These are phyloP conservation scores for Clunio marinus DNA, from an alignment of 2,888 invertebrate genomes.

Conservation along the genomic window DNA sequence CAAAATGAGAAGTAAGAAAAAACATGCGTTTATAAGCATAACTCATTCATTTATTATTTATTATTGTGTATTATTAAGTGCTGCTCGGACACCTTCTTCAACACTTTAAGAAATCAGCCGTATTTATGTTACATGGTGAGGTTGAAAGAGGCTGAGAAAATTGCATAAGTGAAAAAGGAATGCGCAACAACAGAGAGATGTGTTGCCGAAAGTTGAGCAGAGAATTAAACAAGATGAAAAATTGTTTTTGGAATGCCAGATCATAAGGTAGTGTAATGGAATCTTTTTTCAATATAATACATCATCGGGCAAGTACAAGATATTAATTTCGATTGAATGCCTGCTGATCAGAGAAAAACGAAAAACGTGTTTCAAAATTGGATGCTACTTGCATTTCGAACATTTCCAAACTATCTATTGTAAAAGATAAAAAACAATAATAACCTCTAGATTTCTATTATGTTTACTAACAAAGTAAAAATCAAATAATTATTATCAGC, in stretches of 20 bases:
- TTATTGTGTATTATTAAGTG: slow-evolving; percentile 39
- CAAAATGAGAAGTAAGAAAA: background rate
- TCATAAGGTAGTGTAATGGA: background rate
- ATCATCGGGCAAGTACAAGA: background rate
- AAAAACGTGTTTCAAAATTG: background rate
- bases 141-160: slow-evolving; percentile 35
- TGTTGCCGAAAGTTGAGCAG: slow-evolving; percentile 13
- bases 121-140: slow-evolving; percentile 25
- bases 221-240: slow-evolving; percentile 37
- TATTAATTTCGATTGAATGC: background rate
- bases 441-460: too few species aligned
- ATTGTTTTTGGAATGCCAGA: slow-evolving; percentile 27
- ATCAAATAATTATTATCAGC: slow-evolving; percentile 31
- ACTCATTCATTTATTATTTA: slow-evolving; percentile 37
- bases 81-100: slow-evolving; percentile 38
- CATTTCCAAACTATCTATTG: too few species aligned
- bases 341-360: background rate
- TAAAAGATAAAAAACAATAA: too few species aligned
- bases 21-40: slow-evolving; percentile 29
- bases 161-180: slow-evolving; percentile 14
- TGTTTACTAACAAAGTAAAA: slow-evolving; percentile 20
- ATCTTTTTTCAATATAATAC: slow-evolving; percentile 1
- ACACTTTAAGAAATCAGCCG: slow-evolving; percentile 37
- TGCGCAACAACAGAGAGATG: slow-evolving; percentile 17
- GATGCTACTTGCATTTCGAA: background rate